These are phyloP conservation scores for Diogma glabrata DNA, from an alignment of 2,888 invertebrate species.

Conservation along the genomic window DNA sequence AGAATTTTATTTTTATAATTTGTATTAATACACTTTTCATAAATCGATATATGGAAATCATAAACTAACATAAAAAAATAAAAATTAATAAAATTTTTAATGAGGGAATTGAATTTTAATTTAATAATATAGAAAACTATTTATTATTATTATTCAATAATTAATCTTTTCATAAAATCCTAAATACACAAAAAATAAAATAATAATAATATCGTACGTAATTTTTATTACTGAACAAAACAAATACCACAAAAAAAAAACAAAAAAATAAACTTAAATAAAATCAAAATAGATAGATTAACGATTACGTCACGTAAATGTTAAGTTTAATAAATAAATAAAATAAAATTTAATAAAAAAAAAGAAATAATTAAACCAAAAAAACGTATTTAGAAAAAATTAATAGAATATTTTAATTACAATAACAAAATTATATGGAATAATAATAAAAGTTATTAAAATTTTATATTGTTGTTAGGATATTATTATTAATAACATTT, in stretches of 20 bases:
- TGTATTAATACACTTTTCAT: not conserved
- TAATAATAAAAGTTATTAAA: no score
- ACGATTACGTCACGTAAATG: slow-evolving; percentile 10
- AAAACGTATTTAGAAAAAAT: slow-evolving; percentile 8
- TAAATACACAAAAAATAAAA: slow-evolving; percentile 1
- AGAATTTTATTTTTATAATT: not conserved
- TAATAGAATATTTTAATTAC: slow-evolving; percentile 8
- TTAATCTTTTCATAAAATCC: slow-evolving; percentile 1
- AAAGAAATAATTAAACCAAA: slow-evolving; percentile 8
- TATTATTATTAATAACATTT: no score
- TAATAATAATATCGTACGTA: not conserved
- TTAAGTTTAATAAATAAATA: not conserved
- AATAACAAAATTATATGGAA: no score
- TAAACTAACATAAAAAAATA: no score
- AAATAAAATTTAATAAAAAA: not conserved
- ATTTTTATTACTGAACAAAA: slow-evolving; percentile 1
- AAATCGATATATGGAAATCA: slow-evolving; percentile 8
- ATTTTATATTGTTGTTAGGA: no score
- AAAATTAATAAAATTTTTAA: no score
- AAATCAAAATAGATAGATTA: slow-evolving; percentile 9
- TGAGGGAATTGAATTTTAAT: slow-evolving; percentile 8
- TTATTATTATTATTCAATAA: slow-evolving; percentile 1
- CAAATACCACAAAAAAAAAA: not conserved
- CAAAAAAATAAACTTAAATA: not conserved
- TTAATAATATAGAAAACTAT: slow-evolving; percentile 1